A percentile compares a stretch with the other conserved stretches of the same genome.
phyloP scores from a whole-genome alignment of 2,113 vertebrate genomes.

The Pteronura brasiliensis region DNA sequence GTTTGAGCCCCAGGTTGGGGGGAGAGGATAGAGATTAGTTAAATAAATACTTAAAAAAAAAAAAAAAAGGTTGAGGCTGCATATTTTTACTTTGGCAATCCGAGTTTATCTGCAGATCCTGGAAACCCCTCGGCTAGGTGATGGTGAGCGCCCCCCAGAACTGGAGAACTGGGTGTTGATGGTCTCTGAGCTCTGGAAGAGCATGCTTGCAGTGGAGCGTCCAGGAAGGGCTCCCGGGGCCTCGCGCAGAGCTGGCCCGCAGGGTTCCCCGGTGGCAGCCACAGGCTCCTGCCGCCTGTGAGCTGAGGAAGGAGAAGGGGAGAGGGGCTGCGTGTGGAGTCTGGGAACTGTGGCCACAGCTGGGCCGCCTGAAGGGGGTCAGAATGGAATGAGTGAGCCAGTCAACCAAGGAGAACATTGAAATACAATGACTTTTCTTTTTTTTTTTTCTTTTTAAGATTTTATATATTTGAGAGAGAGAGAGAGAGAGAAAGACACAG shows the following conservation, averaged over 20 bases:
- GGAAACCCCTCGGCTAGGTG: not conserved
- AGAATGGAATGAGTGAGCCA: not conserved
- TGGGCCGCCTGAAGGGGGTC: rapidly evolving
- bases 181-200: not conserved
- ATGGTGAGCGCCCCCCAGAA: no score
- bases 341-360: not conserved
- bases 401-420: not conserved
- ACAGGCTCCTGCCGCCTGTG: not conserved
- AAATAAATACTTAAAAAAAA: not conserved
- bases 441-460: not conserved
- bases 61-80: not conserved
- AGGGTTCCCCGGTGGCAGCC: not conserved
- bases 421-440: not conserved
- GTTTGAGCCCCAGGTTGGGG: not conserved
- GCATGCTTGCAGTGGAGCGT: no score
- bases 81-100: not conserved
- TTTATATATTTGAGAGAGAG: not conserved
- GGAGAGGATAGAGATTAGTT: not conserved
- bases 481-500: not conserved
- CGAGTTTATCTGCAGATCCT: not conserved
- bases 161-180: not conserved
- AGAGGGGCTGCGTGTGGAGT: not conserved
- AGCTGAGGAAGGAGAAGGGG: not conserved
- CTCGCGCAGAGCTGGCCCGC: not conserved
- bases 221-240: not conserved